Percentiles rank a stretch among this genome's conserved stretches.
These are phyloP conservation scores for Bombus superbus DNA, from an alignment of 1,140 invertebrate species.

Conservation along the genomic window DNA sequence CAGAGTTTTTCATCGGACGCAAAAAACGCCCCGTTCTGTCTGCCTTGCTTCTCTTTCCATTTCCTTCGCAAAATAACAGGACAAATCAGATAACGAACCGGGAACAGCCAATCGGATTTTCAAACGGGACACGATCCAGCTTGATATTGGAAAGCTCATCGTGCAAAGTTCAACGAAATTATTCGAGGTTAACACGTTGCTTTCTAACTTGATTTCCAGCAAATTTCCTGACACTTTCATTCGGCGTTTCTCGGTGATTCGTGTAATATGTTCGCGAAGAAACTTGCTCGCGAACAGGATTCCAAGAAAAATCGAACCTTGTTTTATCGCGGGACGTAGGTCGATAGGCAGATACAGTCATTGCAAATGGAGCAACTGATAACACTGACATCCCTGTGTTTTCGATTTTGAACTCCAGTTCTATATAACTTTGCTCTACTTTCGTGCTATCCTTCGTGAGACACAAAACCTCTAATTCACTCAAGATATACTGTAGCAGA, in stretches of 20 bases:
- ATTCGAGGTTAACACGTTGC: not conserved
- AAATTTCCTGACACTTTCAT: not conserved
- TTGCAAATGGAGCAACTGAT: slow-evolving; percentile 52
- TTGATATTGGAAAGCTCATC: not conserved
- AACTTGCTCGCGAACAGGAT: not conserved
- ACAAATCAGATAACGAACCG: not conserved
- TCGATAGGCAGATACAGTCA: slow-evolving; percentile 22
- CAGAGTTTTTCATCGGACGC: not conserved
- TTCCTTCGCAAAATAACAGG: not conserved
- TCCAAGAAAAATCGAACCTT: not conserved
- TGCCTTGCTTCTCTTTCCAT: not conserved
- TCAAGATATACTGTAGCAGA: not conserved
- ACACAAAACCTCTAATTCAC: not conserved
- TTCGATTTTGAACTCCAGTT: not conserved
- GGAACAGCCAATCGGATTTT: slow-evolving; percentile 1
- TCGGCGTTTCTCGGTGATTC: not conserved
- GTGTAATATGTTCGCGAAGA: not conserved
- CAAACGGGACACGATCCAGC: not conserved
- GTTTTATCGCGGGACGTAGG: slow-evolving; percentile 51
- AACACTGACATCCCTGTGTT: slow-evolving; percentile 21
- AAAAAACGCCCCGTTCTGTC: not conserved
- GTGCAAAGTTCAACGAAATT: not conserved
- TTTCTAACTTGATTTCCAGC: not conserved
- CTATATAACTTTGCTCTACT: not conserved
- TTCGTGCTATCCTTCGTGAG: not conserved